Conservation (phyloP, 2,113 vertebrate genomes). For the Aleadryas rufinucha region DNA sequence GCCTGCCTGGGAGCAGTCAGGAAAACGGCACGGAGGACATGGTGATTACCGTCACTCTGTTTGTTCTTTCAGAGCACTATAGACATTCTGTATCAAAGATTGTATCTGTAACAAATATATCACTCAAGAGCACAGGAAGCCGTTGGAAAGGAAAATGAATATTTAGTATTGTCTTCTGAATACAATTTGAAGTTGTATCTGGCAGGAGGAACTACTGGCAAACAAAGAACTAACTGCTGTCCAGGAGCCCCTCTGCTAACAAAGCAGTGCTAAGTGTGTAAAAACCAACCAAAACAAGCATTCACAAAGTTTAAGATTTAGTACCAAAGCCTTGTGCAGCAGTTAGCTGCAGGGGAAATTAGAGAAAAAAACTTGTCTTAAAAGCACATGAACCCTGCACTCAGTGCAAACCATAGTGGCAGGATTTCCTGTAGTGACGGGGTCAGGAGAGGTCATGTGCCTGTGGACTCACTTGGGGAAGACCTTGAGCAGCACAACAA, state of each 20-base stretch:
- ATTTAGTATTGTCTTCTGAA: not conserved
- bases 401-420: not conserved
- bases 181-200: not conserved
- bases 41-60: not conserved
- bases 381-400: not conserved
- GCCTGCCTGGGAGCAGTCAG: not conserved
- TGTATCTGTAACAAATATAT: not conserved
- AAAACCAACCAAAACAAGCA: not conserved
- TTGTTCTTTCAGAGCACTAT: not conserved
- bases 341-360: not conserved
- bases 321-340: not conserved
- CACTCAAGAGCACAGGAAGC: not conserved
- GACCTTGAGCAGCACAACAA: not conserved
- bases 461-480: not conserved
- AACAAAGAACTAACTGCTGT: not conserved
- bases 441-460: not conserved
- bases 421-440: not conserved
- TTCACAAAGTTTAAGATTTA: not conserved
- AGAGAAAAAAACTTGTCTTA: not conserved
- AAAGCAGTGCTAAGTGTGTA: not conserved
- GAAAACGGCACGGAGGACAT: not conserved
- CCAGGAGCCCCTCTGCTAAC: not conserved
- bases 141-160: not conserved
- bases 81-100: not conserved
- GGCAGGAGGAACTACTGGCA: not conserved